Evolutionary conservation across 2,888 invertebrate genomes (phyloP).

Genomic region (Epinotia nisella): DNA sequence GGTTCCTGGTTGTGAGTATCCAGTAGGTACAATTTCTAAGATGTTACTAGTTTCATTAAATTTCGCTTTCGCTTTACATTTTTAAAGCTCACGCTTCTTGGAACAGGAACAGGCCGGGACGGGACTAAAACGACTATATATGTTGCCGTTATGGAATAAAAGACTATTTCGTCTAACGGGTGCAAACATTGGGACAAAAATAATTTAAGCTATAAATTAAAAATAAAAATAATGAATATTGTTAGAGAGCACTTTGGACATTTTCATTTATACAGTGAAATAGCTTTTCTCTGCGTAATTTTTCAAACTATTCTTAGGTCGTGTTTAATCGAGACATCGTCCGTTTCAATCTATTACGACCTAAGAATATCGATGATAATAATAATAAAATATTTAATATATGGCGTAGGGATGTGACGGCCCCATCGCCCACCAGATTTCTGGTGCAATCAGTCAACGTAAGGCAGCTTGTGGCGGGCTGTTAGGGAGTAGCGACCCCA

Average conservation of each 20-base stretch:
- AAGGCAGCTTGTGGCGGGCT: too few relatives aligned
- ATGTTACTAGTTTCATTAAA: background rate
- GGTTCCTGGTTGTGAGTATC: constrained; percentile 2
- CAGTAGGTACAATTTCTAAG: background rate
- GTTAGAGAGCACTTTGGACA: background rate
- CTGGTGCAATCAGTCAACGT: too few relatives aligned
- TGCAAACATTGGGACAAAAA: background rate
- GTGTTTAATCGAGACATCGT: too few relatives aligned
- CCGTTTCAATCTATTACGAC: too few relatives aligned
- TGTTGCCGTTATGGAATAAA: constrained; percentile 2
- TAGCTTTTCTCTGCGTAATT: too few relatives aligned
- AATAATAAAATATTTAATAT: too few relatives aligned
- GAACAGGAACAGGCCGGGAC: constrained; percentile 13
- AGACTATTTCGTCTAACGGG: constrained; percentile 7
- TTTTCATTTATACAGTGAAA: background rate
- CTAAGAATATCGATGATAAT: too few relatives aligned
- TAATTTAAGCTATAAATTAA: background rate
- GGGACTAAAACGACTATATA: background rate
- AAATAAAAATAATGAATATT: background rate
- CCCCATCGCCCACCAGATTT: too few relatives aligned
- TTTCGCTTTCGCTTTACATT: constrained; percentile 1
- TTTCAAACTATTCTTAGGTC: too few relatives aligned
- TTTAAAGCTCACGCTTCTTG: background rate
- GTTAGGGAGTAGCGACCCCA: too few relatives aligned
- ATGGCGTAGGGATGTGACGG: too few relatives aligned